phyloP scores from a whole-genome alignment of 2,113 vertebrate genomes.

The Tretioscincus oriximinensis region DNA sequence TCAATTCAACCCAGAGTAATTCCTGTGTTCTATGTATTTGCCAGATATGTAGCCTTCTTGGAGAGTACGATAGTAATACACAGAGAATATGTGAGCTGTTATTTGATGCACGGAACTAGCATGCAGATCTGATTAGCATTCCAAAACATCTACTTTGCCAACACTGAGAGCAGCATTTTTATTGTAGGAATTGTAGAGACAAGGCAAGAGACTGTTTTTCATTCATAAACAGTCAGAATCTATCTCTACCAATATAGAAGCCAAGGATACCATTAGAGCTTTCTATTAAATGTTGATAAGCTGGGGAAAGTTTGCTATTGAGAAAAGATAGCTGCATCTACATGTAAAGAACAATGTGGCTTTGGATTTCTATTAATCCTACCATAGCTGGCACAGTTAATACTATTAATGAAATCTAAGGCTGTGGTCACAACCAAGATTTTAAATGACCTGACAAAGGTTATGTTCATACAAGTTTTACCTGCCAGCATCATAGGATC shows the following conservation, averaged over 20 bases:
- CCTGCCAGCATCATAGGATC: too few relatives aligned
- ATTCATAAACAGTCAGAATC: not conserved
- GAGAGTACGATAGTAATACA: not conserved
- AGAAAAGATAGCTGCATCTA: too few relatives aligned
- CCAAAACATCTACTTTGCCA: not conserved
- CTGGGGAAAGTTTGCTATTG: too few relatives aligned
- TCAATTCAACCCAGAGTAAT: not conserved
- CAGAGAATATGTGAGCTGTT: not conserved
- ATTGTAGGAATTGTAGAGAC: not conserved
- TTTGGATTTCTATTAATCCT: not conserved
- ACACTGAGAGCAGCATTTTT: not conserved
- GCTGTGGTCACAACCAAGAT: too few relatives aligned
- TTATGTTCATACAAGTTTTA: too few relatives aligned
- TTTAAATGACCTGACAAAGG: too few relatives aligned
- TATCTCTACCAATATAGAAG: not conserved
- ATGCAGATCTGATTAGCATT: not conserved
- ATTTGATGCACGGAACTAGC: not conserved
- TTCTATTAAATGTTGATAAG: not conserved
- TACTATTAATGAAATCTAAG: not conserved
- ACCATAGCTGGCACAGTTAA: not conserved
- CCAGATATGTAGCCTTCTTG: not conserved
- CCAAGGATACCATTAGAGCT: not conserved
- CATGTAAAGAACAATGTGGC: too few relatives aligned
- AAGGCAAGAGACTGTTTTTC: not conserved
- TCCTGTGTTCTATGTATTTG: not conserved